Percentiles rank a stretch among this genome's conserved stretches.
phyloP scores from a whole-genome alignment of 2,888 invertebrate genomes.

The Deilephila elpenor region DNA sequence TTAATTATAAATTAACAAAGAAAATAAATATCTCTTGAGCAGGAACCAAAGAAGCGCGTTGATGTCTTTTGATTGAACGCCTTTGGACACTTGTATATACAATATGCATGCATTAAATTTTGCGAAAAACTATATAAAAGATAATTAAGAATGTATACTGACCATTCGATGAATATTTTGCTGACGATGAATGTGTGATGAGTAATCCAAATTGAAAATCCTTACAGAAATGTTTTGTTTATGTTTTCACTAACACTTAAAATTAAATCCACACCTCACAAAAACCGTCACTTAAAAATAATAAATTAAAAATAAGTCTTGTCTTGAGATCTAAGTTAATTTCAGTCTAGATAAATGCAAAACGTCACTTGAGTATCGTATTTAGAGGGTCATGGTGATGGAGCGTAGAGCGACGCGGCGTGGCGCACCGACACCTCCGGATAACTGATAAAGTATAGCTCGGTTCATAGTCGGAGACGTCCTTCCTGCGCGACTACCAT shows the following conservation, averaged over 20 bases:
- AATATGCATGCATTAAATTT: not conserved
- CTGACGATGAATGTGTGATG: conserved; percentile 47
- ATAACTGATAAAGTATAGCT: conserved; percentile 81
- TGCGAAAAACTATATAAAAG: conserved; percentile 31
- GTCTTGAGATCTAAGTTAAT: conserved; percentile 82
- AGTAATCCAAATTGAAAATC: conserved; percentile 72
- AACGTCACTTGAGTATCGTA: conserved; percentile 64
- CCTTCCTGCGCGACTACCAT: conserved; percentile 72
- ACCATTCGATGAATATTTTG: conserved; percentile 70
- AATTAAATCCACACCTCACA: conserved; percentile 76
- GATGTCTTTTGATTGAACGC: conserved; percentile 74
- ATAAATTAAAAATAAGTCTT: conserved; percentile 78
- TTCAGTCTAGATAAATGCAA: conserved; percentile 81
- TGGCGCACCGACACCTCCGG: conserved; percentile 77
- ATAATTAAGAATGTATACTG: conserved; percentile 49
- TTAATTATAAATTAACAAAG: conserved; percentile 26
- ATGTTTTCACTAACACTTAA: conserved; percentile 74
- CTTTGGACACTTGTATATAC: not conserved
- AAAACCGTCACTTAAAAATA: conserved; percentile 76
- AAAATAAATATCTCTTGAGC: conserved; percentile 21
- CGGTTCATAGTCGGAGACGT: conserved; percentile 81
- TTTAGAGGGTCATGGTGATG: conserved; percentile 69
- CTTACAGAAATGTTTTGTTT: conserved; percentile 63
- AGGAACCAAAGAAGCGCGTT: conserved; percentile 66
- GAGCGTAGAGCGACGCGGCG: conserved; percentile 69